Conservation (phyloP, 2,113 vertebrate genomes). For the Pycnonotus jocosus region DNA sequence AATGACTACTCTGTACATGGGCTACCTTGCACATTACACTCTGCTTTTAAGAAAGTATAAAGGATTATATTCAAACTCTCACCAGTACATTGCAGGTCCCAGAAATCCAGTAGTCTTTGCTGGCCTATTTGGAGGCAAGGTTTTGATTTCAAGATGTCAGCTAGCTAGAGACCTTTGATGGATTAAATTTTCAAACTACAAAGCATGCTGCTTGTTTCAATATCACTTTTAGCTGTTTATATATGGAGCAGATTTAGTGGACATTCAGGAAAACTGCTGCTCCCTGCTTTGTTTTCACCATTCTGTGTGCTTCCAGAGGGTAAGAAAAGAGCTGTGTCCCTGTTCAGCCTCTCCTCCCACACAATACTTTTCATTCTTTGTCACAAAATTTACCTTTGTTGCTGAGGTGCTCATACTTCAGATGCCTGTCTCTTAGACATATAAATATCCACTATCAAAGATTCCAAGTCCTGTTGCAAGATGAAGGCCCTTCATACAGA, state of each 20-base stretch:
- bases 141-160: not conserved
- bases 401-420: not conserved
- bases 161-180: not conserved
- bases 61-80: not conserved
- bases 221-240: not conserved
- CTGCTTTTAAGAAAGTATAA: not conserved
- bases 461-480: not conserved
- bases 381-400: not conserved
- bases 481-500: not conserved
- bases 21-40: not conserved
- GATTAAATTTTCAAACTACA: not conserved
- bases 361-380: not conserved
- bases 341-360: not conserved
- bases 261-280: not conserved
- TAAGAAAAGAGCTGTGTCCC: not conserved
- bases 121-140: fast-evolving
- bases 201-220: not conserved
- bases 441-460: not conserved
- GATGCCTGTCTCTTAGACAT: not conserved
- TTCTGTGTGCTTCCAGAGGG: not conserved
- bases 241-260: not conserved
- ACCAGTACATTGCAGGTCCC: not conserved
- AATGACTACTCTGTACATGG: not conserved
- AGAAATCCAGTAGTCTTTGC: not conserved
- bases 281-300: not conserved